Evolutionary conservation across 1,140 invertebrate genomes (phyloP).

Genomic region (Nephotettix cincticeps): DNA sequence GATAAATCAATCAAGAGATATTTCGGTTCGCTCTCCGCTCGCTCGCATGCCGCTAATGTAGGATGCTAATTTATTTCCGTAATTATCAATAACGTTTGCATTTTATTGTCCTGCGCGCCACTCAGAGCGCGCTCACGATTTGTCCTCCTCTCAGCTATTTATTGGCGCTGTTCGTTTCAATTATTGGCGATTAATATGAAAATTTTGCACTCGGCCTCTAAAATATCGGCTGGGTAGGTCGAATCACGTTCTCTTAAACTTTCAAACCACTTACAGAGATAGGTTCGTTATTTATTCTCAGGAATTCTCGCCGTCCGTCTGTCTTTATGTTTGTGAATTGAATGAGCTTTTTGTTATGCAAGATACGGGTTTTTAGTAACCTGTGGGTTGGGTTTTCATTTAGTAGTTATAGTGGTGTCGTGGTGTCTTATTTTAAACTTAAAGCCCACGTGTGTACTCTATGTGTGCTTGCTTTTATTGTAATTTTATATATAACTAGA

Average conservation of each 20-base stretch:
- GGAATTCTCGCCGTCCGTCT: no score
- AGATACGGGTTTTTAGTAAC: no score
- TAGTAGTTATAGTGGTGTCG: no score
- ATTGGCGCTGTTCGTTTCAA: constrained; percentile 19
- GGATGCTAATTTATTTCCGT: constrained; percentile 12
- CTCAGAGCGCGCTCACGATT: background rate
- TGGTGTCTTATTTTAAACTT: no score
- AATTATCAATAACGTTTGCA: constrained; percentile 19
- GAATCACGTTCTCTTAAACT: background rate
- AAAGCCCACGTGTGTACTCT: no score
- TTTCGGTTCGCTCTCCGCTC: background rate
- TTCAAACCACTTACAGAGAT: constrained; percentile 1
- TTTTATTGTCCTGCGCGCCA: constrained; percentile 1
- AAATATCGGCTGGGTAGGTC: constrained; percentile 14
- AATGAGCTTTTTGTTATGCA: no score
- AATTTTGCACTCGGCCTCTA: constrained; percentile 16
- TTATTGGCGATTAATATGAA: constrained; percentile 22
- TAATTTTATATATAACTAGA: no score
- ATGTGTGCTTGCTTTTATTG: no score
- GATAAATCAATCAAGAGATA: constrained; percentile 26
- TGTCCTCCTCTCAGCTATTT: constrained; percentile 19
- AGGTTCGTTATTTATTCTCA: background rate
- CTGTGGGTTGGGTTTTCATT: no score
- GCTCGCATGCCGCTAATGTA: constrained; percentile 4
- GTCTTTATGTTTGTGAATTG: no score